Evolutionary conservation across 2,888 invertebrate genomes (phyloP).

Genomic region (Hydrotaea diabolus): DNA sequence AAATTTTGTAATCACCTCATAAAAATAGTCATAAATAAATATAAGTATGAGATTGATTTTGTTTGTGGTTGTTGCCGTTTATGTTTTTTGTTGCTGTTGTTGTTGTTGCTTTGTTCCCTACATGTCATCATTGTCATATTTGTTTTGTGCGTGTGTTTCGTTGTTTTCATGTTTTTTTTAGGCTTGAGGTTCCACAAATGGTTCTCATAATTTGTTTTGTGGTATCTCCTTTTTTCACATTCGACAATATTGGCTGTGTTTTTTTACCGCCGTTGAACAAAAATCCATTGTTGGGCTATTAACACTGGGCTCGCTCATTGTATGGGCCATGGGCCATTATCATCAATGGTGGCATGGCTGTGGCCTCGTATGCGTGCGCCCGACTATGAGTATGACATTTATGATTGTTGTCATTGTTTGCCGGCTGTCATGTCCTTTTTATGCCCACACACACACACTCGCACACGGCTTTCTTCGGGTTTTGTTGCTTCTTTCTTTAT

Average conservation of each 20-base stretch:
- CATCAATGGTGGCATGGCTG: neutral
- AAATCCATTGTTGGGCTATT: slow-evolving; percentile 56
- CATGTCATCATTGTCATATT: slow-evolving; percentile 68
- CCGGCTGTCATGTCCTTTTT: slow-evolving; percentile 56
- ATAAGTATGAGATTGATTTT: slow-evolving; percentile 48
- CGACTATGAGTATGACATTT: slow-evolving; percentile 57
- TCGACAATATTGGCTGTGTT: neutral
- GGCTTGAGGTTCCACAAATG: slow-evolving; percentile 30
- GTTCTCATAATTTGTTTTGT: slow-evolving; percentile 51
- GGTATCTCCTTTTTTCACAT: slow-evolving; percentile 50
- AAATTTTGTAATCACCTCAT: slow-evolving; percentile 81
- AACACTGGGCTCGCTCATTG: slow-evolving; percentile 42
- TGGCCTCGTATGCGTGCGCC: neutral
- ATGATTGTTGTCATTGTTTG: slow-evolving; percentile 56
- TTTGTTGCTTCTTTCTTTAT: slow-evolving; percentile 41
- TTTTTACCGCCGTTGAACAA: neutral
- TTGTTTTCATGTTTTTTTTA: too few species aligned
- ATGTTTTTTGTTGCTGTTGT: too few species aligned
- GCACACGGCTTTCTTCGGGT: slow-evolving; percentile 16
- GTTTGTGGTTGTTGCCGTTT: slow-evolving; percentile 56
- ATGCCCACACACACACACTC: slow-evolving; percentile 23
- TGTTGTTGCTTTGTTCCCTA: slow-evolving; percentile 40
- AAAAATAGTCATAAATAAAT: slow-evolving; percentile 81
- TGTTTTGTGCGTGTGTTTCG: slow-evolving; percentile 68
- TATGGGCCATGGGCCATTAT: slow-evolving; percentile 30